Percentiles rank a stretch among this genome's conserved stretches.
These are phyloP conservation scores for Linyphia triangularis DNA, from an alignment of 2,888 invertebrate species.

Conservation along the genomic window DNA sequence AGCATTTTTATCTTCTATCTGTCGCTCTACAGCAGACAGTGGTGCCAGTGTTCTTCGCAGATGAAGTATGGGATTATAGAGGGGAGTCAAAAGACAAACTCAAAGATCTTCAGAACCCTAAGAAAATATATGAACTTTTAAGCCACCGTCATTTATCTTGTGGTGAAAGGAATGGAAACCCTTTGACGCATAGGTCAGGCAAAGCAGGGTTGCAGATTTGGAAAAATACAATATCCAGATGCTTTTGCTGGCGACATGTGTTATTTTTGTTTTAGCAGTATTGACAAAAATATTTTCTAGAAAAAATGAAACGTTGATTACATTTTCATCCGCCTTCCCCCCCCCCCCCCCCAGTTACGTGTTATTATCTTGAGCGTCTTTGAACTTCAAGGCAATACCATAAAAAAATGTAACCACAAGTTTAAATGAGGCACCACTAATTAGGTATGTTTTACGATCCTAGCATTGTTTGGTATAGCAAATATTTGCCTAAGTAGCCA, in stretches of 20 bases:
- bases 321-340: too few species aligned
- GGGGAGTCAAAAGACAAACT: slow-evolving; percentile 11
- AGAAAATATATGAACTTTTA: slow-evolving; percentile 27
- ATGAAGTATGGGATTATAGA: slow-evolving; percentile 22
- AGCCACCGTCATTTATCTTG: not conserved
- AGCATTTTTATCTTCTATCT: not conserved
- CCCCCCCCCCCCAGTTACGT: too few species aligned
- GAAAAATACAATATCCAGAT: not conserved
- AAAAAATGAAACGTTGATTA: too few species aligned
- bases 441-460: too few species aligned
- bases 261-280: too few species aligned
- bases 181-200: not conserved
- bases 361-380: too few species aligned
- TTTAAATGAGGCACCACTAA: too few species aligned
- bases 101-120: not conserved
- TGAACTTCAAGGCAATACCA: too few species aligned
- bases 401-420: too few species aligned
- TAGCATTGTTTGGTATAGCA: too few species aligned
- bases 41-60: slow-evolving; percentile 19
- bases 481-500: too few species aligned
- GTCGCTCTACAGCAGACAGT: not conserved
- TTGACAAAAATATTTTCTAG: too few species aligned
- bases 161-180: not conserved
- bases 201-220: not conserved
- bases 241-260: not conserved